phyloP scores from a whole-genome alignment of 1,140 invertebrate genomes.

The Plutomurus gul region DNA sequence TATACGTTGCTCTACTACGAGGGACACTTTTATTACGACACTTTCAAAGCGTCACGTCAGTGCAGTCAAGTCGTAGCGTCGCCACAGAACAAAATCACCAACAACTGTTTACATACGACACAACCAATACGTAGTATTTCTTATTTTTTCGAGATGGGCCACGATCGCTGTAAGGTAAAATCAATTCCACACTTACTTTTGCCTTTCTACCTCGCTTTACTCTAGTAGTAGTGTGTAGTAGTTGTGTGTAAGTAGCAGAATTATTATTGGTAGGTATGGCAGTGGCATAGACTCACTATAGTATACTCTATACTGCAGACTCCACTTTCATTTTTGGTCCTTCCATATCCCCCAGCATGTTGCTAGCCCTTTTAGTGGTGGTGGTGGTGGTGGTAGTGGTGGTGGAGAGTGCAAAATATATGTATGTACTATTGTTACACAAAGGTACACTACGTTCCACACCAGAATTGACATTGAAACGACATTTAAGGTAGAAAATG shows the following conservation, averaged over 20 bases:
- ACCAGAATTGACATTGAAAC: background rate
- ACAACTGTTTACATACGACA: constrained; percentile 2
- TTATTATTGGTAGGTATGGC: background rate
- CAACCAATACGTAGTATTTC: too few species aligned
- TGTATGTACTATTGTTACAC: too few species aligned
- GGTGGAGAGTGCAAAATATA: background rate
- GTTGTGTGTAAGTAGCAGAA: background rate
- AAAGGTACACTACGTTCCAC: background rate
- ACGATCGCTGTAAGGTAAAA: constrained; percentile 22
- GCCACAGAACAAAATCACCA: background rate
- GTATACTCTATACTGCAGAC: background rate
- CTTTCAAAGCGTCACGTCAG: too few species aligned
- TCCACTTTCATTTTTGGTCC: background rate
- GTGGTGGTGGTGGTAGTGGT: too few species aligned
- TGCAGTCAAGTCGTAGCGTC: background rate
- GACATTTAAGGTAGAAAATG: background rate
- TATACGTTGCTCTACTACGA: too few species aligned
- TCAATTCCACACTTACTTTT: background rate
- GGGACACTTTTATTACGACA: constrained; percentile 3
- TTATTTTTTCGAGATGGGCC: constrained; percentile 15
- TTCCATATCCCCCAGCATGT: background rate
- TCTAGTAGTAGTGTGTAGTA: background rate
- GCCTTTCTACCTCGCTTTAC: background rate
- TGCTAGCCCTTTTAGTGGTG: background rate
- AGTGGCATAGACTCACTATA: background rate